Percentiles rank a stretch among this genome's conserved stretches.
phyloP scores from a whole-genome alignment of 1,140 invertebrate genomes.

The Heliconius hermathena region DNA sequence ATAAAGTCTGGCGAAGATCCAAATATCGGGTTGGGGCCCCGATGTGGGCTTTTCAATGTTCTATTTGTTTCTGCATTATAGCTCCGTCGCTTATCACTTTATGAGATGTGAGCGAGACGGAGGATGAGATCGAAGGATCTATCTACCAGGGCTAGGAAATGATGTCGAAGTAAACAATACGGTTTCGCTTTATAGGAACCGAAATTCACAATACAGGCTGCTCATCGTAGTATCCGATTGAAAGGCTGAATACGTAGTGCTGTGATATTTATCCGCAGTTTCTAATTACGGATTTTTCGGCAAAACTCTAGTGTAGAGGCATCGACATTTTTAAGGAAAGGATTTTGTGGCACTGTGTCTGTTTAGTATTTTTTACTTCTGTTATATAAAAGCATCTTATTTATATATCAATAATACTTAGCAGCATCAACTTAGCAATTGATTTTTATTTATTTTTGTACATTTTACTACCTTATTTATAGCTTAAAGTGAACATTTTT shows the following conservation, averaged over 20 bases:
- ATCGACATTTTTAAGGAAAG: not conserved
- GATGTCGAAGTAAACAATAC: constrained; percentile 39
- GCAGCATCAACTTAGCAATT: too few species aligned
- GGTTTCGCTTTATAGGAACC: constrained; percentile 33
- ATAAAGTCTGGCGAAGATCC: constrained; percentile 66
- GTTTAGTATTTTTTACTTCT: too few species aligned
- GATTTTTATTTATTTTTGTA: too few species aligned
- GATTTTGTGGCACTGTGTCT: not conserved
- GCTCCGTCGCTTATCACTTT: constrained; percentile 46
- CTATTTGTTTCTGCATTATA: constrained; percentile 55
- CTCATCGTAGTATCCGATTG: constrained; percentile 3
- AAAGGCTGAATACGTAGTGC: not conserved
- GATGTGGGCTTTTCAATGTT: constrained; percentile 52
- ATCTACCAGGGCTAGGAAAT: constrained; percentile 35
- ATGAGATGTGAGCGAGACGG: constrained; percentile 40
- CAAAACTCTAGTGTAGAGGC: not conserved
- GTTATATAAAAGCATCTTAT: too few species aligned
- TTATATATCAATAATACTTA: not conserved
- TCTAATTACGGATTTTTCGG: constrained; percentile 2
- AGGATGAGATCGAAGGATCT: constrained; percentile 35
- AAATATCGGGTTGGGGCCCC: constrained; percentile 53
- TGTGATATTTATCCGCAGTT: not conserved
- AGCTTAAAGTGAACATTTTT: too few species aligned
- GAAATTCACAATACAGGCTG: constrained; percentile 37
- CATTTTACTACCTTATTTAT: too few species aligned